Evolutionary conservation across 1,140 invertebrate species (phyloP).

Genomic region (Macrobrachium nipponense): DNA sequence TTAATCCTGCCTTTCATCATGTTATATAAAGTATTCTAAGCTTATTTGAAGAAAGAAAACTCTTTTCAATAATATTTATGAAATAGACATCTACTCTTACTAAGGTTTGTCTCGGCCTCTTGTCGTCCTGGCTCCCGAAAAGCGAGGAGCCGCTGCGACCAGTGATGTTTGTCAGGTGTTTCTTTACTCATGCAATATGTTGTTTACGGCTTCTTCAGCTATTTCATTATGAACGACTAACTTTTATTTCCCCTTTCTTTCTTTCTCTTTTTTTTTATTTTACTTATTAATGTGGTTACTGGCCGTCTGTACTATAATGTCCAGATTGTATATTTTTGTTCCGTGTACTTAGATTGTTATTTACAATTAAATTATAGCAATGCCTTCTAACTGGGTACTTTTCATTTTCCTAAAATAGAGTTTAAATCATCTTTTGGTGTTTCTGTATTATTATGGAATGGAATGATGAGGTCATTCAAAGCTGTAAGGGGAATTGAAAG

Average conservation of each 20-base stretch:
- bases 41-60: no score
- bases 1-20: no score
- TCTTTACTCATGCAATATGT: conserved; percentile 24
- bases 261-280: conserved; percentile 37
- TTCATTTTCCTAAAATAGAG: no score
- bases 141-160: background rate
- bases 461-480: no score
- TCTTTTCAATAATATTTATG: no score
- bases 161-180: conserved; percentile 24
- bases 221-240: conserved; percentile 24
- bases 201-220: conserved; percentile 26
- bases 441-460: no score
- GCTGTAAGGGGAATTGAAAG: no score
- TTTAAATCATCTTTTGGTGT: no score
- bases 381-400: conserved; percentile 25
- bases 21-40: no score
- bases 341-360: conserved; percentile 62
- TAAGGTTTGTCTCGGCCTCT: conserved; percentile 23
- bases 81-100: background rate
- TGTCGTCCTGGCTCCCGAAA: conserved; percentile 13
- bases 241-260: conserved; percentile 8
- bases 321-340: conserved; percentile 63
- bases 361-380: conserved; percentile 62
- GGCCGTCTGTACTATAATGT: conserved; percentile 60
- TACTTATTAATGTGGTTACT: conserved; percentile 59